Percentiles rank a stretch among this genome's conserved stretches.
Conservation (phyloP, 2,113 vertebrate genomes). For the Sula dactylatra region DNA sequence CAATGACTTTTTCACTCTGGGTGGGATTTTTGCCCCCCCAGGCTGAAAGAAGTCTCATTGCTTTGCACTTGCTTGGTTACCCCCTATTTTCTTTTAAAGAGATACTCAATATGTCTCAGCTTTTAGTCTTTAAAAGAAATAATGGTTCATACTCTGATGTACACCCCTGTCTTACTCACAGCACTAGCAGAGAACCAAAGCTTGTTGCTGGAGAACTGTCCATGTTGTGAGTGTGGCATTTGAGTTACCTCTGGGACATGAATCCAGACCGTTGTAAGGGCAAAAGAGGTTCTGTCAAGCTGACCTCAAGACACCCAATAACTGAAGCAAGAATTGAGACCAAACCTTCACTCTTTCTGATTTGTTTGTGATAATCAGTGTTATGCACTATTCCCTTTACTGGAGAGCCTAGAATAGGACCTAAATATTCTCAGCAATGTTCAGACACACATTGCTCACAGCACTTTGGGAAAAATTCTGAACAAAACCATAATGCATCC, state of each 20-base stretch:
- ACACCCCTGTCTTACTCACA: neutral
- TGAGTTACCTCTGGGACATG: neutral
- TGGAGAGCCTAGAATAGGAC: neutral
- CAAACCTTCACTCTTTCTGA: neutral
- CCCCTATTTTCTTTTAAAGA: neutral
- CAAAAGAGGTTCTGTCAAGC: neutral
- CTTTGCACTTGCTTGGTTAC: neutral
- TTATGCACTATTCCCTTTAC: neutral
- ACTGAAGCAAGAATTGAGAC: neutral
- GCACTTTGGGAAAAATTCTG: neutral
- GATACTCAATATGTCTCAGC: neutral
- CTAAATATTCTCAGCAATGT: neutral
- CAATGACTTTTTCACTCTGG: neutral
- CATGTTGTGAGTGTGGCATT: neutral
- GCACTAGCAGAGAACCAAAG: neutral
- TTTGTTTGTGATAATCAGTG: neutral
- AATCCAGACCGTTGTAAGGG: neutral
- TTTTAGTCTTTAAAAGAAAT: neutral
- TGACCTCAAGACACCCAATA: neutral
- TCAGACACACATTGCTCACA: neutral
- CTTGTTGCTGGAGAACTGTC: neutral
- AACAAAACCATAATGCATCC: neutral
- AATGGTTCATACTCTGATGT: neutral
- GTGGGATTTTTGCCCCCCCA: fast-evolving
- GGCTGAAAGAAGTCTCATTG: neutral